Evolutionary conservation across 2,888 invertebrate genomes (phyloP).

Genomic region (Cosmia pyralina): DNA sequence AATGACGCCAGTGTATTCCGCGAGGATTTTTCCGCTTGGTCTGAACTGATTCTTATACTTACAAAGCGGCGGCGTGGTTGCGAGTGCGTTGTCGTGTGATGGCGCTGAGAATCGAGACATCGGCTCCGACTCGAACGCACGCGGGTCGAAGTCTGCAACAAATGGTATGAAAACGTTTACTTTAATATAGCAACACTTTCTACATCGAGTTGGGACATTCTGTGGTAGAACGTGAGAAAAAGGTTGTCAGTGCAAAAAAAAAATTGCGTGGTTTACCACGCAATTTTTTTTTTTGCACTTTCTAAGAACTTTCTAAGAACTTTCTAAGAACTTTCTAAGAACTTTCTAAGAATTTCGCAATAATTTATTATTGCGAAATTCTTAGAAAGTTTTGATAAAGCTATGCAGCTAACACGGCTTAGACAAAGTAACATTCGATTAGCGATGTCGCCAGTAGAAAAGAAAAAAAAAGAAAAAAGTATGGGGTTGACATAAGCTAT

Average conservation of each 20-base stretch:
- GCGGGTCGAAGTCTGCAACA: slow-evolving; percentile 94
- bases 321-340: too few species aligned
- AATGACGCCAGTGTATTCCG: too few species aligned
- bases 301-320: too few species aligned
- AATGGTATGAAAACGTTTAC: background rate
- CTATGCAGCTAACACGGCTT: background rate
- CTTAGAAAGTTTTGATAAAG: background rate
- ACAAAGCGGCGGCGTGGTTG: slow-evolving; percentile 93
- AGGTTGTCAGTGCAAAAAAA: background rate
- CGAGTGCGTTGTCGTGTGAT: slow-evolving; percentile 70
- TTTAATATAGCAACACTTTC: slow-evolving; percentile 3
- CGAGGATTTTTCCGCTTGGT: too few species aligned
- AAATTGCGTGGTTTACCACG: background rate
- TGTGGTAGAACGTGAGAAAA: background rate
- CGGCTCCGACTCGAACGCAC: slow-evolving; percentile 93
- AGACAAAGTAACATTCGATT: too few species aligned
- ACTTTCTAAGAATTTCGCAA: too few species aligned
- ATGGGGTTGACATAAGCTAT: too few species aligned
- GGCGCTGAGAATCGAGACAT: slow-evolving; percentile 78
- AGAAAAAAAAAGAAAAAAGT: too few species aligned
- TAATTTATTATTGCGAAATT: background rate
- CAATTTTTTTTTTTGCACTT: too few species aligned
- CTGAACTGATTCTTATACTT: slow-evolving; percentile 77
- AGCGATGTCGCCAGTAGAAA: too few species aligned
- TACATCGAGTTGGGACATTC: background rate